These are phyloP conservation scores for Acanthochromis polyacanthus DNA, from an alignment of 2,113 vertebrate genomes.

Conservation along the genomic window DNA sequence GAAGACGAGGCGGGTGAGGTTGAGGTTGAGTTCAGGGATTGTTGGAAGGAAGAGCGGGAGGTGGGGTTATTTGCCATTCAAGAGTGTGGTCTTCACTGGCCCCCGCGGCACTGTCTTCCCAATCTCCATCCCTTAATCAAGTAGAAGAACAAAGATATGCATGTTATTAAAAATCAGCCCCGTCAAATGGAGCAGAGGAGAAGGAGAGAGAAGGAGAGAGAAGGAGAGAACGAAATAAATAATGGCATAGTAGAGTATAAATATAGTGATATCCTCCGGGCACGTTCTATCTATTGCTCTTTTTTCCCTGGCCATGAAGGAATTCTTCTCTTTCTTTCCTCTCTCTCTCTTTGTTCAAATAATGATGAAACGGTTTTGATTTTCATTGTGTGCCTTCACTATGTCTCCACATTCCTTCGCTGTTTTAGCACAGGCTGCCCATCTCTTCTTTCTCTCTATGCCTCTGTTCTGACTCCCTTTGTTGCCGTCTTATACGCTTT, in stretches of 20 bases:
- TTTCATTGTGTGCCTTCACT: slow-evolving; percentile 50
- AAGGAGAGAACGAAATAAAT: slow-evolving; percentile 70
- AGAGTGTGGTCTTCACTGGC: slow-evolving; percentile 54
- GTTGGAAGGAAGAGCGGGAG: slow-evolving; percentile 7
- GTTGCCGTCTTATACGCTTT: slow-evolving; percentile 68
- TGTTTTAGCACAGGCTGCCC: slow-evolving; percentile 24
- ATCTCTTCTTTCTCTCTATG: slow-evolving; percentile 16
- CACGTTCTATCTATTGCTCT: slow-evolving; percentile 53
- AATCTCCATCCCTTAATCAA: slow-evolving; percentile 72
- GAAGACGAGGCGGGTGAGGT: background rate
- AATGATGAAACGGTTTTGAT: slow-evolving; percentile 66
- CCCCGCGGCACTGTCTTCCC: slow-evolving; percentile 54
- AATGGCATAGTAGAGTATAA: slow-evolving; percentile 74
- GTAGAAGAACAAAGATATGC: slow-evolving; percentile 68
- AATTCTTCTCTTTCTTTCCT: slow-evolving; percentile 43
- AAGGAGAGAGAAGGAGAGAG: slow-evolving; percentile 43
- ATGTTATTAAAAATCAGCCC: slow-evolving; percentile 73
- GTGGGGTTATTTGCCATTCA: slow-evolving; percentile 43
- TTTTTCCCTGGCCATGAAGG: slow-evolving; percentile 53
- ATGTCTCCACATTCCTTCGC: slow-evolving; percentile 36
- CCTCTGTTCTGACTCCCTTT: slow-evolving; percentile 39
- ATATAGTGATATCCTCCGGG: slow-evolving; percentile 73
- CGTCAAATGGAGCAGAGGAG: slow-evolving; percentile 56
- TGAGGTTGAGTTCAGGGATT: slow-evolving; percentile 12
- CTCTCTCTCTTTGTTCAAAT: slow-evolving; percentile 42